Evolutionary conservation across 2,888 invertebrate genomes (phyloP), one percentile per base, ranked within the genome.

Genomic region (Noctua fimbriata): DNA sequence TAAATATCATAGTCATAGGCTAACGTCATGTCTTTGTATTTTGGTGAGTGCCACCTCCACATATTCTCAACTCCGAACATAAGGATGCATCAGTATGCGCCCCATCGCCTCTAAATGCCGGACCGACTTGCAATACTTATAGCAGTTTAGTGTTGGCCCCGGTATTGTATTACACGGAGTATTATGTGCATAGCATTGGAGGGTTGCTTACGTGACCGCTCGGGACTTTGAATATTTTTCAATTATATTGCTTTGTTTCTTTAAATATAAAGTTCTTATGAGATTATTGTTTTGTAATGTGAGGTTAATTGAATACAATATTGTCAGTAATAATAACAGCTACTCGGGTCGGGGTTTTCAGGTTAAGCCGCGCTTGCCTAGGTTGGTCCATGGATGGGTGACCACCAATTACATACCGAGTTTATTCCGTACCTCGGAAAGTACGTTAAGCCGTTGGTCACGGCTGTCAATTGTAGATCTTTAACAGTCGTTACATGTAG

Each of bases 111-210:
- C 92, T 91, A 94, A 95, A 95, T 93, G 94, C 94, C 93, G 93
- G 95, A 93, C 95, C 94, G 93, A 93, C 95, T 94, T 94, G 95
- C 95, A 95, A 95, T 96, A 95, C 96, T 95, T 95, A 96, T 94
- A 94, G 93, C 94, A 96, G 95, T 96, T 96, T 95, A 96, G 93
- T 93, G 93, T 93, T 93, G 90, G 91, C 90, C 91, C 91, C 87
- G 86, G 94, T 95, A 96, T 96, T 96, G 95, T 95, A 94, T 95
- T 95, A 95, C 95, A 92, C 86, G 87, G 87, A 74, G 93, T 92
- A 92, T 93, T 94, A 93, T 94, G 93, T 92, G 93, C 91, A 90
- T 91, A 88, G 86, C 82, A 79, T 81, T 76, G 78, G 84, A 86
- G 87, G 89, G 92, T 90, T 88, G 86, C 88, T 87, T 89, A 93